These are phyloP conservation scores for Osedax frankpressi DNA, from an alignment of 2,888 invertebrate genomes.

Conservation along the genomic window DNA sequence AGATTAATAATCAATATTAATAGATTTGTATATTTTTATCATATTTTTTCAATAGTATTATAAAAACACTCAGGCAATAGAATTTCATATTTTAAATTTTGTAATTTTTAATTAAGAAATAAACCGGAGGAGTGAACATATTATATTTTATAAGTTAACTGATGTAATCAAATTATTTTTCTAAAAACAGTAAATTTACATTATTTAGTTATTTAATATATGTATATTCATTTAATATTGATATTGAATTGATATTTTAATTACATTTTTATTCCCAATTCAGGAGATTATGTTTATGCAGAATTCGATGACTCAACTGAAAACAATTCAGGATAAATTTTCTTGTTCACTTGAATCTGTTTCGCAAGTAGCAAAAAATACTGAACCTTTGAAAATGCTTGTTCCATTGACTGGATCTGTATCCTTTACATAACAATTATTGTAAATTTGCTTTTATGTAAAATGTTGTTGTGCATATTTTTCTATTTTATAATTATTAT, in stretches of 20 bases:
- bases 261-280: neutral
- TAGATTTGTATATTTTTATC: too few species aligned
- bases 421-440: too few species aligned
- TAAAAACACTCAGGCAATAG: too few species aligned
- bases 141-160: neutral
- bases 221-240: neutral
- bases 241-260: neutral
- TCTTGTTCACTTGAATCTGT: constrained; percentile 68
- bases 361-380: constrained; percentile 58
- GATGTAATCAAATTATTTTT: too few species aligned
- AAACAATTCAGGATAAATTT: constrained; percentile 77
- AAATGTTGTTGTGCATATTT: too few species aligned
- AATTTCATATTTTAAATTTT: too few species aligned
- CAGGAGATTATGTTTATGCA: constrained; percentile 73
- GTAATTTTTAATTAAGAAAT: neutral
- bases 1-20: too few species aligned
- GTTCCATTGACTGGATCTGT: constrained; percentile 86
- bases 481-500: too few species aligned
- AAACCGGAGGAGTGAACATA: neutral
- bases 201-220: too few species aligned
- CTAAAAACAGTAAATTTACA: too few species aligned
- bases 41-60: too few species aligned
- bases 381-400: constrained; percentile 69
- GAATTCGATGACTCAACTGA: constrained; percentile 74
- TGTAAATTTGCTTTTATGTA: too few species aligned